Evolutionary conservation across 35 echinoderm and acorn worm genomes (phyloP), one percentile per base, ranked within the genome.

Genomic region (Eucidaris tribuloides): DNA sequence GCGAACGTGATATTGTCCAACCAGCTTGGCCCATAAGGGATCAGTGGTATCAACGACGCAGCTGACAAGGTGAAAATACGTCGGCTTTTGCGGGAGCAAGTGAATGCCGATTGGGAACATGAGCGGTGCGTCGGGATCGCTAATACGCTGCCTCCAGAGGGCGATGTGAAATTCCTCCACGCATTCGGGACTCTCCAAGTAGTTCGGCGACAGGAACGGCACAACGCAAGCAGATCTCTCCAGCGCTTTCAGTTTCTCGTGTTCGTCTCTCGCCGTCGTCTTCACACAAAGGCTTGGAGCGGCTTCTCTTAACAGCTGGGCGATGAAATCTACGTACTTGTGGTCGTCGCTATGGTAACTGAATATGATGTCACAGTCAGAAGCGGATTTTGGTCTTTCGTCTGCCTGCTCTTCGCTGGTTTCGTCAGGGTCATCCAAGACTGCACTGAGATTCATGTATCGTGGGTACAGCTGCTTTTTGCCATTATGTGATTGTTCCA

Each of bases 151-250:
- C 3, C 96, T 46, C 52, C 86, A 90, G 20, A 99, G 62, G 7
- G 87, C 87, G 14, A 93, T 90, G 74, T 99, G 86, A 13, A 99
- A 84, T 43, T 99, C 96, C 86, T 99, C 96, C 25, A 90, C 83
- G n/a, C 89, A 87, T 23, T 89, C 82, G 22, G 83, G 86, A 15
- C 91, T 93, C 28, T 99, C 96, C 2, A 87, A 42, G 83, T 99
- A 99, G 71, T 59, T 83, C 11, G 90, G 90, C 4, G 90, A 90
- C 2, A 88, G 43, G 23, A 88, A 59, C 27, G 77, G 76, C 5
- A 88, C 45, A 4, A 88, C 68, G 6, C 77, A 80, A 15, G 19
- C 28, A 14, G 84, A 83, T 0, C 34, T 63, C 13, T 92, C 90
- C 65, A 92, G 49, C 15, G 65, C 17, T 14, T 52, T 24, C 0